Evolutionary conservation across 1,140 invertebrate species (phyloP), one percentile per base, ranked within the genome.

Genomic region (Panulirus ornatus): DNA sequence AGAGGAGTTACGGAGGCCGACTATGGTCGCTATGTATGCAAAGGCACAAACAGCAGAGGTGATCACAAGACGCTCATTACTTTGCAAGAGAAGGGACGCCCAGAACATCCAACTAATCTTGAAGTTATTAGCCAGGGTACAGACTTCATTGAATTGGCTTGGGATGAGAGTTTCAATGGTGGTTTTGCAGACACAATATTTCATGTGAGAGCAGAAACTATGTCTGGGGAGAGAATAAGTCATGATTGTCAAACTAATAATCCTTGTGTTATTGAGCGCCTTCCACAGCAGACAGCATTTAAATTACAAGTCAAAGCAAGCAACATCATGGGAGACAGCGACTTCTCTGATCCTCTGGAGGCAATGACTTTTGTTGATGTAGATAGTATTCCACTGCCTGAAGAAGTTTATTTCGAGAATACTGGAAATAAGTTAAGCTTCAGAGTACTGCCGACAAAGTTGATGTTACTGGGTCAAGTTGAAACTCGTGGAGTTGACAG

Each of bases 141-240:
- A 5, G 96, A 96, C 22, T 96, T 95, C 92, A 96, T 98, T 0
- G 96, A 96, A 0, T 93, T 98, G 0, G 95, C 95, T 47, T 98
- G 97, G 97, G 96, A 97, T 92, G 95, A 97, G 0, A 97, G 97
- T 0, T 99, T 98, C 93, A 97, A 98, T 94, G 98, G 98, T 0
- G 97, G 97, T 0, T 93, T 97, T 47, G 95, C 95, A 19, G 97
- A 96, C 92, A 98, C 97, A 0, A 97, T 97, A 93, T 98, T 97
- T 93, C 97, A 97, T 92, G 96, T 98, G 3, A 91, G 88, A 47
- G 93, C 93, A 27, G 71, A 8, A 27, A 95, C 95, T 0, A 95
- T 95, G 1, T 94, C 95, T 2, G 94, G 95, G 1, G 95, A 96
- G 90, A 97, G 96, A 96, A 95, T 96, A 91, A 97, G 98, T 93